Evolutionary conservation across 2,888 invertebrate species (phyloP), one percentile per base, ranked within the genome.

Genomic region (Cantharis rustica): DNA sequence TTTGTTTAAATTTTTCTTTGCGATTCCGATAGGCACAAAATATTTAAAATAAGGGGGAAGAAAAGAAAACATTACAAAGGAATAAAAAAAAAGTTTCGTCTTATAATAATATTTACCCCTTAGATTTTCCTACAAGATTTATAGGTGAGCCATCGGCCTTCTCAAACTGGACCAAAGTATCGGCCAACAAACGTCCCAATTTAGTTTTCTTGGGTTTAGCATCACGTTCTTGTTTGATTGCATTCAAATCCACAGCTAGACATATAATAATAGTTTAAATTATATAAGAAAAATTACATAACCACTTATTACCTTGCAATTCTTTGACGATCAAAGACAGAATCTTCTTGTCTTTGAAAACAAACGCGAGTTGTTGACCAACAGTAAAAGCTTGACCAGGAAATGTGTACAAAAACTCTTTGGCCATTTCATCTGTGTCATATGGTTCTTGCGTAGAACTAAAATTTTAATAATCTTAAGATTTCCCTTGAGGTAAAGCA

Each of bases 371-470:
- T 81, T 95, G 94, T 88, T 98, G 98, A 3, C 96, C 96, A 63
- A 95, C 94, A 10, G 97, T 95, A 87, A 99, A 95, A 17, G 97
- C 94, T 89, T 97, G 95, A 73, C 95, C 94, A 63, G 95, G 91
- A 88, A 98, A 99, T 88, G 95, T 95, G 86, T 94, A 92, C 9
- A 95, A 89, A 88, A 99, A 99, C 87, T 98, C 98, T 79, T 93
- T 93, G 0, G 98, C 97, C 98, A 99, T 99, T 85, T 94, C 92
- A 87, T 99, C 99, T 0, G 98, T 95, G 88, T 99, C 97, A 87
- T 97, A 97, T 0, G 97, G 95, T 76, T 98, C 98, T 86, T 94
- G 90, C 1, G 96, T 94, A 3, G 94, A 93, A 23, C 97, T 98
- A 87, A 61, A 90, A 89, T 75, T 79, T 16, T 66, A 23, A 23